Conservation (phyloP, 1,140 invertebrate species). For the Calosoma granatense region DNA sequence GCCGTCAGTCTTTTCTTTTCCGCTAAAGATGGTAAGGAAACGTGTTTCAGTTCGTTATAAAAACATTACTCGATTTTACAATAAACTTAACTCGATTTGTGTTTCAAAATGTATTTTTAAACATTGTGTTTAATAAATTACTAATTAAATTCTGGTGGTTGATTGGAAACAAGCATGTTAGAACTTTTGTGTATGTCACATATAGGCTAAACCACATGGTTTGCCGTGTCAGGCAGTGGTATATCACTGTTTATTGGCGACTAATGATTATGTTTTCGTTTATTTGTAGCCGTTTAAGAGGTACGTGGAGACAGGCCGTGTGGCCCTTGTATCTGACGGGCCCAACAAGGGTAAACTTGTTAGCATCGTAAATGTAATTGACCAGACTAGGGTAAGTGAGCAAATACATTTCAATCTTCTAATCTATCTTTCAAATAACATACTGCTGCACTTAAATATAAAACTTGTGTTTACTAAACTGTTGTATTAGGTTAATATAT, state of each 20-base stretch:
- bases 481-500: too few relatives aligned
- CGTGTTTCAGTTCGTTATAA: background rate
- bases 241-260: background rate
- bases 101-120: background rate
- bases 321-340: slow-evolving; percentile 87
- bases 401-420: too few relatives aligned
- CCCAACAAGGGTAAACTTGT: slow-evolving; percentile 82
- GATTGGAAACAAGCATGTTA: too few relatives aligned
- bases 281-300: slow-evolving; percentile 81
- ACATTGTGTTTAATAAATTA: too few relatives aligned
- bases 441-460: too few relatives aligned
- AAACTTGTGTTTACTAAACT: too few relatives aligned
- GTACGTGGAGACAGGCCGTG: slow-evolving; percentile 93
- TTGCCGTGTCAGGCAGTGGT: background rate
- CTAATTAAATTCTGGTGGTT: background rate
- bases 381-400: slow-evolving; percentile 88
- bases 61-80: background rate
- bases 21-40: slow-evolving; percentile 2
- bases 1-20: background rate
- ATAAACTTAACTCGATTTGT: too few relatives aligned
- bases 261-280: slow-evolving; percentile 19
- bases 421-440: slow-evolving; percentile 10
- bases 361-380: slow-evolving; percentile 91
- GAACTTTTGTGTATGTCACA: background rate
- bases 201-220: background rate